phyloP scores from a whole-genome alignment of 2,797 vertebrate species.

The Sarcophilus harrisii region DNA sequence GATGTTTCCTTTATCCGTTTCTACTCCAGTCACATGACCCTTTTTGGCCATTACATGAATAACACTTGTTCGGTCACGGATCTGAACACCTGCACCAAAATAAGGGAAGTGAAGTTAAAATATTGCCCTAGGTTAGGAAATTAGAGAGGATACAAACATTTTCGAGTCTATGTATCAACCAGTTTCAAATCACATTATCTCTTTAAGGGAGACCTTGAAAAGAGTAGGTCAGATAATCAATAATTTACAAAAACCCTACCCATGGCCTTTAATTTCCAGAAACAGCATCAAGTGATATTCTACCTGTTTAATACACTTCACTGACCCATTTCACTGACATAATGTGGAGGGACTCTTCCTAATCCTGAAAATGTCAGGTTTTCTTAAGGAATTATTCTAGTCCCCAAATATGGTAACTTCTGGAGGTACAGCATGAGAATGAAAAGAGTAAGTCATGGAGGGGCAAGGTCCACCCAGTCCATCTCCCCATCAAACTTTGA shows the following conservation, averaged over 20 bases:
- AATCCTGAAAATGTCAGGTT: constrained; percentile 6
- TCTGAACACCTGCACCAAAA: constrained; percentile 91
- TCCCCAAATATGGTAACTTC: neutral
- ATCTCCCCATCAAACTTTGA: neutral
- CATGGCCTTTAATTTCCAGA: neutral
- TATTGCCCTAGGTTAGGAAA: neutral
- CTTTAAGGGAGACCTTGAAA: neutral
- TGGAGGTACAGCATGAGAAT: neutral
- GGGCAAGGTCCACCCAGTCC: neutral
- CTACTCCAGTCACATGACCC: constrained; percentile 91
- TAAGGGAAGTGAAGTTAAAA: neutral
- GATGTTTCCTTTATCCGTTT: constrained; percentile 93
- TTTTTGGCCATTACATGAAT: constrained; percentile 92
- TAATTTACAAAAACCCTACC: constrained; percentile 1
- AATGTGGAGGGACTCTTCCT: neutral
- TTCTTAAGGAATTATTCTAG: constrained; percentile 3
- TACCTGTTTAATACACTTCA: neutral
- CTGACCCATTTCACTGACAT: neutral
- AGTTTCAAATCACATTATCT: neutral
- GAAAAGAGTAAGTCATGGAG: neutral
- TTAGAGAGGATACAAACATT: neutral
- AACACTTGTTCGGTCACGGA: constrained; percentile 92
- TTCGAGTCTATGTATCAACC: neutral
- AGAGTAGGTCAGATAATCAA: constrained; percentile 19
- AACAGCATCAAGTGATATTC: neutral